These are phyloP conservation scores for Phalacrocorax aristotelis DNA, from an alignment of 2,113 vertebrate species.

Conservation along the genomic window DNA sequence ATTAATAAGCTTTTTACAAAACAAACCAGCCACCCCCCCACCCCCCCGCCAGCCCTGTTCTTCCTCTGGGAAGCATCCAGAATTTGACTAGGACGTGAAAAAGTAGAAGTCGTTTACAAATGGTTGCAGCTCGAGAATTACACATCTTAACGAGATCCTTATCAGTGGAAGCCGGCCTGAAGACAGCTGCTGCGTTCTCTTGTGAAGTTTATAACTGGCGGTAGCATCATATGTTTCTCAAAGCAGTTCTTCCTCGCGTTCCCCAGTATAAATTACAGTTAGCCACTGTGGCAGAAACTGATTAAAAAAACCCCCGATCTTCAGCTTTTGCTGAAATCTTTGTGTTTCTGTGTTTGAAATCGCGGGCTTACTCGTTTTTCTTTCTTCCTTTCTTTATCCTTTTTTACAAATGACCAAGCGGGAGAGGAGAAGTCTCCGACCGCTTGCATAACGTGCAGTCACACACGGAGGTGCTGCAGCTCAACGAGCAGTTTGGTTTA, in stretches of 20 bases:
- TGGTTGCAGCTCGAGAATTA: constrained; percentile 25
- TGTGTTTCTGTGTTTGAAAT: background rate
- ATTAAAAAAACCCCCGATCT: background rate
- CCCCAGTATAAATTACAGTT: background rate
- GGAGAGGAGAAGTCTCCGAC: background rate
- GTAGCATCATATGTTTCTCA: background rate
- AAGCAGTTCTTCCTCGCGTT: background rate
- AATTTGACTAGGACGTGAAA: constrained; percentile 29
- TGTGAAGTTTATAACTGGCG: background rate
- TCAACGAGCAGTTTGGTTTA: constrained; percentile 21
- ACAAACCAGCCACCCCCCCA: background rate
- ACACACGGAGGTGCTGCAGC: constrained; percentile 11
- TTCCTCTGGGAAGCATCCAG: constrained; percentile 24
- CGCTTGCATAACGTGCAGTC: background rate
- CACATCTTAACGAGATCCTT: background rate
- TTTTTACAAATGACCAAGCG: constrained; percentile 19
- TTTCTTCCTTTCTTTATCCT: background rate
- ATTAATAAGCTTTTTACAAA: constrained; percentile 48
- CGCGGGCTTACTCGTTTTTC: background rate
- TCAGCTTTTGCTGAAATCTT: background rate
- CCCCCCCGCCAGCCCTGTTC: background rate
- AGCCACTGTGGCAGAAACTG: constrained; percentile 22
- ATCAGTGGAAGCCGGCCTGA: background rate
- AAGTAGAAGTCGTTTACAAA: constrained; percentile 53
- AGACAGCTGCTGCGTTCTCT: background rate